phyloP scores from a whole-genome alignment of 2,113 vertebrate species.

The Ictalurus furcatus region DNA sequence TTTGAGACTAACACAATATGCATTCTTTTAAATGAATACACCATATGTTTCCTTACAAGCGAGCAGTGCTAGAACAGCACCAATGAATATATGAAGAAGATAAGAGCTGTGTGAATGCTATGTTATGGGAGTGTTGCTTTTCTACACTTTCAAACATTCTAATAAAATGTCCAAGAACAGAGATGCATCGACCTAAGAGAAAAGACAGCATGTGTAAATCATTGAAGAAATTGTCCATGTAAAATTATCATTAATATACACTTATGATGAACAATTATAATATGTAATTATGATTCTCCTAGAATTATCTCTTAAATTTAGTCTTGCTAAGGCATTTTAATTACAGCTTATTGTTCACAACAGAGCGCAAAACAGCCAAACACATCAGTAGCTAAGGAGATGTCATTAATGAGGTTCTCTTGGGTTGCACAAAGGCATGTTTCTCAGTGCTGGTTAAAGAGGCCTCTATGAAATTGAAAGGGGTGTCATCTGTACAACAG shows the following conservation, averaged over 20 bases:
- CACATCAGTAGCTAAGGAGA: slow-evolving; percentile 9
- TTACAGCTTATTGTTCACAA: background rate
- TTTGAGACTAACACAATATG: background rate
- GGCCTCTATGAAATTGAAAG: slow-evolving; percentile 35
- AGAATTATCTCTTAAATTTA: background rate
- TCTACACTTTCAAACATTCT: background rate
- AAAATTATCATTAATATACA: background rate
- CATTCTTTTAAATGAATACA: slow-evolving; percentile 15
- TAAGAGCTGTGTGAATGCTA: background rate
- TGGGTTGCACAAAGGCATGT: slow-evolving; percentile 1
- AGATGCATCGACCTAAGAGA: background rate
- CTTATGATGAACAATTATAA: too few species aligned
- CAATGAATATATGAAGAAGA: background rate
- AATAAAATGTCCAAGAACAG: background rate
- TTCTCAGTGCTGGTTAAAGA: slow-evolving; percentile 21
- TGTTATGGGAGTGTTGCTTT: background rate
- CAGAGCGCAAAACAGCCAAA: slow-evolving; percentile 16
- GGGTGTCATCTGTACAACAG: slow-evolving; percentile 6
- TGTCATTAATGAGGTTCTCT: slow-evolving; percentile 8
- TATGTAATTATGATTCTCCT: background rate
- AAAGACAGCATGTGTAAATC: background rate
- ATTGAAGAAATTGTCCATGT: background rate
- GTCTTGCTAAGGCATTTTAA: background rate
- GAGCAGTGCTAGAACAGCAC: background rate
- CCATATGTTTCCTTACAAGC: slow-evolving; percentile 5